Evolutionary conservation across 2,888 invertebrate genomes (phyloP), one percentile per base, ranked within the genome.

Genomic region (Tetropium fuscum): DNA sequence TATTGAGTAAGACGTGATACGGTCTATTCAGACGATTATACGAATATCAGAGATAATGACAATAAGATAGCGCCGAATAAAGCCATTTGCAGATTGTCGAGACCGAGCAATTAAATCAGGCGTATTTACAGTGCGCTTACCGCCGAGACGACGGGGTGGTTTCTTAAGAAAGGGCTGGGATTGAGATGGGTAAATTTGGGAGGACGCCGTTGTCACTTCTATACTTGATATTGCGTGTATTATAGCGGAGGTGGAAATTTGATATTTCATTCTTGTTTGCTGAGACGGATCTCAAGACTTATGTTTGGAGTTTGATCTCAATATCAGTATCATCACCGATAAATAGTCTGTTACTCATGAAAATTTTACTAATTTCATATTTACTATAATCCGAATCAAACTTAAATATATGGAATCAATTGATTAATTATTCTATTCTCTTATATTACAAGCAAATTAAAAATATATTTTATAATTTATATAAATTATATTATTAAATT

Each of bases 31-130:
- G 44, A 49, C 56, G 51, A 64, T 66, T 64, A 63, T 58, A 51
- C 61, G 57, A 59, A 61, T 61, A 63, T 63, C 57, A 59, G 63
- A 53, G 66, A 66, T 66, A 63, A 66, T 66, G 66, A 58, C 66
- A 66, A 63, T 66, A 66, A 66, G 66, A 66, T 66, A 66, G 59
- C 63, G 58, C 41, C 59, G 64, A 68, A 71, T 71, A 71, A 71
- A 71, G 66, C 70, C 71, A 73, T 71, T 73, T 72, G 72, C 60
- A 68, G 70, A 73, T 74, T 71, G 69, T 64, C 63, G 67, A 66
- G 66, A 67, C 65, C 47, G 59, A 61, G 68, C 75, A 77, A 78
- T 78, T 77, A 76, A 78, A 77, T 78, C 75, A 76, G 74, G 67
- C 69, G 68, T 72, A 69, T 73, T 75, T 76, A 74, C 66, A 45